These are phyloP conservation scores for Hippopotamyrus pictus DNA, from an alignment of 2,797 vertebrate species.

Conservation along the genomic window DNA sequence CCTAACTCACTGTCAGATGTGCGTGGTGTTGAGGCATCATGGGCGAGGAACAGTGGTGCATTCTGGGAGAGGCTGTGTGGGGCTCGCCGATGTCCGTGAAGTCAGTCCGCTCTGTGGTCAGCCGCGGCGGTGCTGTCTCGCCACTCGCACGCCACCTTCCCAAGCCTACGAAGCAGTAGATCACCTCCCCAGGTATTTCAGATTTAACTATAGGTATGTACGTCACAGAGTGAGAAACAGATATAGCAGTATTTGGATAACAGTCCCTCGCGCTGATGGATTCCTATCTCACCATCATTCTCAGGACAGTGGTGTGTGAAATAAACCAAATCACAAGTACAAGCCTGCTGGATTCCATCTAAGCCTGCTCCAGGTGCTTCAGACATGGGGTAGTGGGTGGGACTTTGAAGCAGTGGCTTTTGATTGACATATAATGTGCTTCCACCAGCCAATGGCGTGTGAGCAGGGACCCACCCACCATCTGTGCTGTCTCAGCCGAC, in stretches of 20 bases:
- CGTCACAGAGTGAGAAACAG: not conserved
- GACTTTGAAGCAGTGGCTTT: slow-evolving; percentile 42
- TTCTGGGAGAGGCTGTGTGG: not conserved
- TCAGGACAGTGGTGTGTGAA: not conserved
- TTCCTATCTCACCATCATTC: not conserved
- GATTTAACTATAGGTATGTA: not conserved
- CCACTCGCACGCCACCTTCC: too few relatives aligned
- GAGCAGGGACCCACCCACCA: slow-evolving; percentile 32
- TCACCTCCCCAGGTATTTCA: not conserved
- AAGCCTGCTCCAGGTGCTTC: slow-evolving; percentile 20
- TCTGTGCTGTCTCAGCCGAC: slow-evolving; percentile 29
- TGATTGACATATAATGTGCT: slow-evolving; percentile 52
- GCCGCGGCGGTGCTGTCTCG: not conserved
- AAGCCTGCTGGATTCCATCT: not conserved
- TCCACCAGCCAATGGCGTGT: slow-evolving; percentile 40
- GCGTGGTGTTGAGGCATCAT: not conserved
- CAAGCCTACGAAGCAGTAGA: not conserved
- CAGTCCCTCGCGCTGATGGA: not conserved
- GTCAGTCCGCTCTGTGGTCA: not conserved
- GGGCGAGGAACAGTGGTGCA: not conserved
- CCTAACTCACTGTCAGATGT: not conserved
- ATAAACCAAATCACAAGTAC: not conserved
- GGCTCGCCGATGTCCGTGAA: not conserved
- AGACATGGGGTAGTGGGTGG: slow-evolving; percentile 44
- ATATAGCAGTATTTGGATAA: not conserved